These are phyloP conservation scores for Macrobrachium rosenbergii DNA, from an alignment of 1,140 invertebrate species.

Conservation along the genomic window DNA sequence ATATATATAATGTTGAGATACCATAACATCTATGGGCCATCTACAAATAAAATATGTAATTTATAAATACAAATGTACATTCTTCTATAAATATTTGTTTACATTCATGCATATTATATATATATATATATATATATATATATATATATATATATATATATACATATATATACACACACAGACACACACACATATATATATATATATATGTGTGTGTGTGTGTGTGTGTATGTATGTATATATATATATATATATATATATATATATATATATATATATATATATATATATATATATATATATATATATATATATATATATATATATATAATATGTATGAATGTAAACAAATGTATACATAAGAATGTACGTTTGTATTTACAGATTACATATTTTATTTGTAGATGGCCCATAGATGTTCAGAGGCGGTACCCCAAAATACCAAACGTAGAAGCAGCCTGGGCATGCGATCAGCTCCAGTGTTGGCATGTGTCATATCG, in stretches of 20 bases:
- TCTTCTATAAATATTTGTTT: no score
- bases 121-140: constrained; percentile 46
- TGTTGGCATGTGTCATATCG: no score
- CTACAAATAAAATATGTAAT: no score
- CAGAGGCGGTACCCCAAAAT: background rate
- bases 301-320: constrained; percentile 52
- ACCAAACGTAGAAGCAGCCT: no score
- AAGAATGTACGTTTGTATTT: background rate
- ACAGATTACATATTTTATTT: no score
- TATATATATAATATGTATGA: background rate
- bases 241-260: constrained; percentile 53
- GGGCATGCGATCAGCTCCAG: no score
- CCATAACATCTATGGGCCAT: no score
- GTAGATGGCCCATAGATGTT: no score
- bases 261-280: constrained; percentile 56
- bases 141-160: constrained; percentile 24
- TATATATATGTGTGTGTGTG: constrained; percentile 26
- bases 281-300: constrained; percentile 56
- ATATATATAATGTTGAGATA: no score
- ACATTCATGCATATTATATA: constrained; percentile 31
- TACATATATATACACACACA: constrained; percentile 27
- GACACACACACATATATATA: constrained; percentile 24
- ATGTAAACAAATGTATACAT: background rate
- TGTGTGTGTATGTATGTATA: constrained; percentile 39
- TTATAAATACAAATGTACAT: no score